Evolutionary conservation across 1,140 invertebrate genomes (phyloP).

Genomic region (Diprion similis): DNA sequence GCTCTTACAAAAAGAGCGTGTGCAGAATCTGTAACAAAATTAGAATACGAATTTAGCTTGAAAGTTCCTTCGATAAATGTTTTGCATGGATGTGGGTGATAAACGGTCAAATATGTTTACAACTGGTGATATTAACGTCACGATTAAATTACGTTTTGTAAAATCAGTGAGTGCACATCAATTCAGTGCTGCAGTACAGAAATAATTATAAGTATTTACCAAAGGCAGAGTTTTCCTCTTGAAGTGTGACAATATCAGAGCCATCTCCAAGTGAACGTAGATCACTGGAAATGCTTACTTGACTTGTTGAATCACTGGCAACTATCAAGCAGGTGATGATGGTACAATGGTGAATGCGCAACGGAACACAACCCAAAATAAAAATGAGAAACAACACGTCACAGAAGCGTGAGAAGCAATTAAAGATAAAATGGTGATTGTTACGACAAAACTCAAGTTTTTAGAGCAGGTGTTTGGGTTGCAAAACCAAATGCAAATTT

Average conservation of each 20-base stretch:
- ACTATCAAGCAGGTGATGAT: constrained; percentile 59
- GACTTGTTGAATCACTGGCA: constrained; percentile 61
- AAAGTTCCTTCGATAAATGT: background rate
- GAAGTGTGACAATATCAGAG: constrained; percentile 59
- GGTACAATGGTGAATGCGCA: constrained; percentile 52
- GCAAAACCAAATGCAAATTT: background rate
- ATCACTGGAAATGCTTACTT: constrained; percentile 63
- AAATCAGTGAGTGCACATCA: background rate
- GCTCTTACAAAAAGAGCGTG: constrained; percentile 89
- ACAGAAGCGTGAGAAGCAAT: constrained; percentile 57
- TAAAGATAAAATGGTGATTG: constrained; percentile 61
- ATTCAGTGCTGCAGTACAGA: constrained; percentile 11
- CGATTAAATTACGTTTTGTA: constrained; percentile 42
- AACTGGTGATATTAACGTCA: background rate
- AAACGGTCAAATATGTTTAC: background rate
- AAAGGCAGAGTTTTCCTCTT: constrained; percentile 58
- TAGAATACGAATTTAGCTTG: background rate
- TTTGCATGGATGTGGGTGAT: too few species aligned
- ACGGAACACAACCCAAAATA: constrained; percentile 52
- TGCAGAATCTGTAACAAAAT: constrained; percentile 72
- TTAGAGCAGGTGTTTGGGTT: constrained; percentile 28
- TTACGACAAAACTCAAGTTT: constrained; percentile 56
- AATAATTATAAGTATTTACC: constrained; percentile 51
- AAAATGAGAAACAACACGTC: constrained; percentile 40
- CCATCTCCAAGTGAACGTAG: constrained; percentile 57